Conservation (phyloP, 2,797 vertebrate genomes). For the Yasuhikotakia modesta region DNA sequence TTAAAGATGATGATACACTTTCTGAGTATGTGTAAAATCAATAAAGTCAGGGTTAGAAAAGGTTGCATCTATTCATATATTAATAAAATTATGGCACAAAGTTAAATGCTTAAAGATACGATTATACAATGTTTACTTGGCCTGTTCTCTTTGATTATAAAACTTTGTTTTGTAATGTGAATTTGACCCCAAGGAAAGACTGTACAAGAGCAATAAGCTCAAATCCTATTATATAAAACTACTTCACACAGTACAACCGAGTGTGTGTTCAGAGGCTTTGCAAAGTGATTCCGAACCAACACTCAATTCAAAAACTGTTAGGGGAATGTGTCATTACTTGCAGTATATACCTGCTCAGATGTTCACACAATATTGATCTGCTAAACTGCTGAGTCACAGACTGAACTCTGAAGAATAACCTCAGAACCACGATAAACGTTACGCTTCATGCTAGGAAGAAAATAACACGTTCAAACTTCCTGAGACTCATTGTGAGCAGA, state of each 20-base stretch:
- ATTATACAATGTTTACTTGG: not conserved
- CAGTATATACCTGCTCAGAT: not conserved
- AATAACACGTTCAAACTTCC: constrained; percentile 18
- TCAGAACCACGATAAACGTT: not conserved
- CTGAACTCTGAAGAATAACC: constrained; percentile 17
- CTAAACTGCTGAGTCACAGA: too few relatives aligned
- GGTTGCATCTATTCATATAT: not conserved
- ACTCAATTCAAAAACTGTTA: not conserved
- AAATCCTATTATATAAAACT: constrained; percentile 35
- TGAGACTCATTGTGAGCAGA: constrained; percentile 21
- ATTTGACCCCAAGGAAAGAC: not conserved
- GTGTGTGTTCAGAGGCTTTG: constrained; percentile 8
- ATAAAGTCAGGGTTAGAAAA: too few relatives aligned
- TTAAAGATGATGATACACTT: too few relatives aligned
- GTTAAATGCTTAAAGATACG: not conserved
- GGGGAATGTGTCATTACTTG: not conserved
- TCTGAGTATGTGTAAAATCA: too few relatives aligned
- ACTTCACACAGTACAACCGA: not conserved
- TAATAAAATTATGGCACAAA: not conserved
- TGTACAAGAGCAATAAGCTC: not conserved
- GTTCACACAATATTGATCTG: not conserved
- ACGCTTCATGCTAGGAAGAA: not conserved
- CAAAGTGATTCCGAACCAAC: constrained; percentile 3
- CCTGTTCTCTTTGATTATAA: not conserved
- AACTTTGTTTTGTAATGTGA: constrained; percentile 13